Evolutionary conservation across 53 echinoderm and acorn worm genomes (phyloP).

Genomic region (Temnopleurus reevesii): DNA sequence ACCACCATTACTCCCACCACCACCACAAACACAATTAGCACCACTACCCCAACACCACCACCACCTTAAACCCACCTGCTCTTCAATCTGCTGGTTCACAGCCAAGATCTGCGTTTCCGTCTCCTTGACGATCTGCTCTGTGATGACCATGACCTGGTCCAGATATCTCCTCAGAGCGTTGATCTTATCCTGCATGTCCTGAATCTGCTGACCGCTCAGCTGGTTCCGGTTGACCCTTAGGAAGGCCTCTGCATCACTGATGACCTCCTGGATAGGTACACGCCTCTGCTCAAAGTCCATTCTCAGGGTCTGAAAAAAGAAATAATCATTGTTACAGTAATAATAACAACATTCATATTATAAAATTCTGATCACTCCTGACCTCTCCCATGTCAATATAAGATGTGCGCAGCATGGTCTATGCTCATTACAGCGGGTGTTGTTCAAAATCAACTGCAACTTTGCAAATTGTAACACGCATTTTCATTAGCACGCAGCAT

Average conservation of each 20-base stretch:
- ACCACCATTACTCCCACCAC: too few relatives aligned
- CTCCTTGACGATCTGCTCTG: conserved; percentile 88
- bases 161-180: conserved; percentile 79
- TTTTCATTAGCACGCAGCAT: too few relatives aligned
- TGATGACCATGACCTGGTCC: conserved; percentile 84
- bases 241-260: conserved; percentile 90
- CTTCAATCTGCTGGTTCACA: conserved; percentile 70
- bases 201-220: conserved; percentile 74
- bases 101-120: conserved; percentile 81
- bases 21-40: not conserved
- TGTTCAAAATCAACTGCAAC: too few relatives aligned
- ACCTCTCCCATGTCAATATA: too few relatives aligned
- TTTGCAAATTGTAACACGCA: too few relatives aligned
- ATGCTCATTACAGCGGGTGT: too few relatives aligned
- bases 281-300: conserved; percentile 69
- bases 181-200: conserved; percentile 79
- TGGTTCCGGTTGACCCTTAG: conserved; percentile 76
- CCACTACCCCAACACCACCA: not conserved
- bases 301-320: conserved; percentile 70
- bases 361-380: too few relatives aligned
- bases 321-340: too few relatives aligned
- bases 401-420: too few relatives aligned
- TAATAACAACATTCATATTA: too few relatives aligned
- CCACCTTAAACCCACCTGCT: conserved; percentile 47
- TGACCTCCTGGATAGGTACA: conserved; percentile 80